Evolutionary conservation across 2,113 vertebrate genomes (phyloP), one percentile per base, ranked within the genome.

Genomic region (Dasyurus viverrinus): DNA sequence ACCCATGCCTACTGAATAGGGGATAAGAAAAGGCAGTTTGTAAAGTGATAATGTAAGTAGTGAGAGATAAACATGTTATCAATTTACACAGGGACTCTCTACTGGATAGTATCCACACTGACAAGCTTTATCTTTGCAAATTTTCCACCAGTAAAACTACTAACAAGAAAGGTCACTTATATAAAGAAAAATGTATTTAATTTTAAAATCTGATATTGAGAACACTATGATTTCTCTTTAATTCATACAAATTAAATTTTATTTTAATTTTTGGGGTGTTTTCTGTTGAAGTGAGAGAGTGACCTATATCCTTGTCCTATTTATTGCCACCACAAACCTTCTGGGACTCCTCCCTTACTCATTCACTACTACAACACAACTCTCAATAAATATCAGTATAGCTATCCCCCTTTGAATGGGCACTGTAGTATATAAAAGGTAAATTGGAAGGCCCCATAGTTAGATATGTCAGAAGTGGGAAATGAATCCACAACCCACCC

Each of bases 11-110:
- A 76, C 36, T n/a, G 60, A n/a, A 36, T n/a, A 36, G 14, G 50
- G 42, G 53, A 27, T 25, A 76, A n/a, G 54, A 92, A 47, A 25
- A 54, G 91, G 30, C 90, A 92, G n/a, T 92, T 12, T 93, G 53
- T 90, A 76, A 95, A 93, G 93, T 8, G 14, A 89, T 53, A 94
- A 93, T 46, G 91, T 48, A 53, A 95, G 90, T 76, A 50, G 46
- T 0, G 16, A 90, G n/a, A 94, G 96, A 93, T 68, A 97, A 93
- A 95, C 89, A 57, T 84, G 76, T 60, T 89, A 95, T 76, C 92
- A 14, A 53, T 92, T 92, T 96, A 53, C 93, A 91, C 50, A 36
- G 52, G 27, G 89, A 89, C 16, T 14, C 46, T 16, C 14, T 16
- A 14, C 0, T 36, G 27, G 14, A 42, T 10, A 11, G 24, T 48